These are phyloP conservation scores for Neocloeon triangulifer DNA, from an alignment of 1,140 invertebrate species.

Conservation along the genomic window DNA sequence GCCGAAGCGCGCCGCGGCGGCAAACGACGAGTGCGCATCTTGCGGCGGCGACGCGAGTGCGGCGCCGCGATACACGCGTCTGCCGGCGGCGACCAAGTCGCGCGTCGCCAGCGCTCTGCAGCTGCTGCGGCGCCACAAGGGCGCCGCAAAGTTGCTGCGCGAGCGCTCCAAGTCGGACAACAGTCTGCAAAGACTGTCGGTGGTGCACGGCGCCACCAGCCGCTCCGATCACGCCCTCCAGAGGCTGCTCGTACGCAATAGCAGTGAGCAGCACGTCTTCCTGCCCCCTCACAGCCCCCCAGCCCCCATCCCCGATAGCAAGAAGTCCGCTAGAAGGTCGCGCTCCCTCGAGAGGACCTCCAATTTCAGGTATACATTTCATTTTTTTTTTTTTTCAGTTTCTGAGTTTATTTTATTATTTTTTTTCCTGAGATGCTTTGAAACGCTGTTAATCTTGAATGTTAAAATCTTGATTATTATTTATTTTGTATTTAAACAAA, in stretches of 20 bases:
- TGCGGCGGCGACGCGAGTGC: conserved; percentile 8
- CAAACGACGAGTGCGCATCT: background rate
- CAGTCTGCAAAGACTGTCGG: conserved; percentile 14
- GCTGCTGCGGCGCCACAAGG: conserved; percentile 6
- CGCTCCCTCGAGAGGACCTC: conserved; percentile 12
- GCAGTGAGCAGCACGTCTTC: conserved; percentile 3
- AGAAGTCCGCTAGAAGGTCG: conserved; percentile 10
- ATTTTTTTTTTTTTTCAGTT: conserved; percentile 9
- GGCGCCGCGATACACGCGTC: conserved; percentile 6
- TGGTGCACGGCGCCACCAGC: conserved; percentile 8
- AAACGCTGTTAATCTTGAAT: too few species aligned
- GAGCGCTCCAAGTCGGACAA: conserved; percentile 17
- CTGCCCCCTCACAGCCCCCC: conserved; percentile 6
- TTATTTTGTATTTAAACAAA: too few species aligned
- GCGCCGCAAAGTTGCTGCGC: conserved; percentile 9
- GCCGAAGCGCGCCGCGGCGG: background rate
- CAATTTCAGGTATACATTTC: conserved; percentile 11
- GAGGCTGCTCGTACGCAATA: conserved; percentile 9
- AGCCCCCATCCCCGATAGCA: conserved; percentile 7
- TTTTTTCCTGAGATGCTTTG: too few species aligned
- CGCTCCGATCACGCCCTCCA: conserved; percentile 11
- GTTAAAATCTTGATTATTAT: too few species aligned
- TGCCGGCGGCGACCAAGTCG: background rate
- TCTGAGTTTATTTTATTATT: too few species aligned
- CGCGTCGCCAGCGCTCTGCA: background rate